Conservation (phyloP, 2,888 invertebrate genomes). For the Aphodius sticticus region DNA sequence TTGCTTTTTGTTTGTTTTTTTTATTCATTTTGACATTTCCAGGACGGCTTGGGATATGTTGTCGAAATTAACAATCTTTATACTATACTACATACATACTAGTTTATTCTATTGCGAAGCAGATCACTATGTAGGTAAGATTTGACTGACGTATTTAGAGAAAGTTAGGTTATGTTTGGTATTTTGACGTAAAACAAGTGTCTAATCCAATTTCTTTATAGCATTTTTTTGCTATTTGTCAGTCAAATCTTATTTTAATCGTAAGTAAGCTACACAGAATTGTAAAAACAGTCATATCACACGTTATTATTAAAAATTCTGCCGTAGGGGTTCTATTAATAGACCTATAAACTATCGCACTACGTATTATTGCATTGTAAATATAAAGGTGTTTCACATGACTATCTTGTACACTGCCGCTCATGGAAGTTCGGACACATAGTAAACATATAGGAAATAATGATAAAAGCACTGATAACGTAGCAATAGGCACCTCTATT, state of each 20-base stretch:
- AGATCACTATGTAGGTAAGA: background rate
- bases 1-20: slow-evolving; percentile 12
- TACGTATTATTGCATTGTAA: background rate
- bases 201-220: background rate
- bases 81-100: background rate
- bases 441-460: too few relatives aligned
- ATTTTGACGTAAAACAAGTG: background rate
- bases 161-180: background rate
- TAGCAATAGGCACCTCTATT: too few relatives aligned
- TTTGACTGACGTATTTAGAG: background rate
- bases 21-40: slow-evolving; percentile 7
- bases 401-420: too few relatives aligned
- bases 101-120: background rate
- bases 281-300: background rate
- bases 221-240: background rate
- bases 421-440: too few relatives aligned
- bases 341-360: background rate
- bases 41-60: slow-evolving; percentile 23
- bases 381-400: background rate
- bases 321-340: background rate
- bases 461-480: too few relatives aligned
- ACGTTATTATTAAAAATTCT: background rate
- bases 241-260: background rate
- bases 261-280: background rate
- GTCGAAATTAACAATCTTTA: slow-evolving; percentile 1